A percentile compares a stretch with the other conserved stretches of the same genome.
Conservation (phyloP, 2,113 vertebrate species). For the Phycodurus eques region DNA sequence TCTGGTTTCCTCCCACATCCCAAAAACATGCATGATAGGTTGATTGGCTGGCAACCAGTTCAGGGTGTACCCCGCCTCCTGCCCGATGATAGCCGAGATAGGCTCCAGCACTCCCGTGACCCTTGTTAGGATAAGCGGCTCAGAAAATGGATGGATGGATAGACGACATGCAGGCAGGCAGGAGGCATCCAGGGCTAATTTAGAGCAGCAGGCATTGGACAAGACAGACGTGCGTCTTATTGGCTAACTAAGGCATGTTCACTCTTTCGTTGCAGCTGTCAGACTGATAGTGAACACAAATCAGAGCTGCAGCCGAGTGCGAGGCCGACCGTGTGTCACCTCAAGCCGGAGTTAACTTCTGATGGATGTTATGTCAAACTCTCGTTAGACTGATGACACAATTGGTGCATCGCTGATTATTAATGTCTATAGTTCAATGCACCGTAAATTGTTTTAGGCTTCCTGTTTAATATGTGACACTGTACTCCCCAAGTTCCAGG, state of each 20-base stretch:
- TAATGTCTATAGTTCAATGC: neutral
- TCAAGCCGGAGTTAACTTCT: slow-evolving; percentile 1
- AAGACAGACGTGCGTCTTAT: slow-evolving; percentile 29
- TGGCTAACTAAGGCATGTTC: slow-evolving; percentile 36
- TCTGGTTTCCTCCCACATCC: too few relatives aligned
- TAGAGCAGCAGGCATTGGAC: slow-evolving; percentile 26
- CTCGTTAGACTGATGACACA: neutral
- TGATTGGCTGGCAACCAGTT: too few relatives aligned
- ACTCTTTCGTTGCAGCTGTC: slow-evolving; percentile 29
- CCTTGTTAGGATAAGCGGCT: too few relatives aligned
- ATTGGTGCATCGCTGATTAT: neutral
- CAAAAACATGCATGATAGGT: too few relatives aligned
- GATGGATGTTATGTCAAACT: slow-evolving; percentile 4
- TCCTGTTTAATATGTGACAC: neutral
- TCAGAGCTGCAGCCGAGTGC: slow-evolving; percentile 21
- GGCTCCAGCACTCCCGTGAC: too few relatives aligned
- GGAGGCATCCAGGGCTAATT: slow-evolving; percentile 26
- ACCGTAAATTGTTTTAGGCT: neutral
- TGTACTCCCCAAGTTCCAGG: too few relatives aligned
- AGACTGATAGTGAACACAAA: slow-evolving; percentile 31
- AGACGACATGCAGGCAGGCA: neutral
- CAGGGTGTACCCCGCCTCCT: too few relatives aligned
- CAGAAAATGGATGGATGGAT: too few relatives aligned
- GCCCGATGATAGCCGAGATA: too few relatives aligned
- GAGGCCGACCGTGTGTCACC: slow-evolving; percentile 2